A percentile compares a stretch with the other conserved stretches of the same genome.
These are phyloP conservation scores for Collichthys lucidus DNA, from an alignment of 2,113 vertebrate genomes.

Conservation along the genomic window DNA sequence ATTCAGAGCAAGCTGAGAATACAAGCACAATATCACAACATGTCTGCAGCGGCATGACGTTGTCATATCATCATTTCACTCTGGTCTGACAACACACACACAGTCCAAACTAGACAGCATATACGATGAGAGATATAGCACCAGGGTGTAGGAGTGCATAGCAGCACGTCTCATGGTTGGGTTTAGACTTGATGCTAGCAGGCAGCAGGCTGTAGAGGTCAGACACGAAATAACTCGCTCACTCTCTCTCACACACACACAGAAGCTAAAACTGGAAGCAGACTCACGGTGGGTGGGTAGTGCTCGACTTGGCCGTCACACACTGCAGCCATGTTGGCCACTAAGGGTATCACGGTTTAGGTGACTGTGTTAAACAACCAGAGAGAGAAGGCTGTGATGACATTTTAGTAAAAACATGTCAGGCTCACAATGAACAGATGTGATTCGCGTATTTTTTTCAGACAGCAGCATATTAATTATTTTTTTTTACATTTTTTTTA, in stretches of 20 bases:
- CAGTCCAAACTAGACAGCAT: conserved; percentile 84
- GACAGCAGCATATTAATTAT: conserved; percentile 68
- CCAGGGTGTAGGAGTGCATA: conserved; percentile 85
- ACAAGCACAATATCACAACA: conserved; percentile 91
- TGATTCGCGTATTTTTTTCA: conserved; percentile 60
- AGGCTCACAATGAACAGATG: conserved; percentile 39
- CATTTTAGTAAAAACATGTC: conserved; percentile 45
- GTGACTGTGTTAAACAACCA: conserved; percentile 36
- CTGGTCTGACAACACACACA: conserved; percentile 57
- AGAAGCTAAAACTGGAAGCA: conserved; percentile 59
- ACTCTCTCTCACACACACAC: conserved; percentile 18
- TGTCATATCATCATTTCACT: conserved; percentile 63
- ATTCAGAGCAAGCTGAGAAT: conserved; percentile 91
- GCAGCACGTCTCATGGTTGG: conserved; percentile 81
- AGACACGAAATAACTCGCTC: conserved; percentile 28
- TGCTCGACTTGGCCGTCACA: conserved; percentile 39
- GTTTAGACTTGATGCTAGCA: conserved; percentile 83
- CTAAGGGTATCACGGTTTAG: conserved; percentile 13
- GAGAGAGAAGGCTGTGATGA: conserved; percentile 46
- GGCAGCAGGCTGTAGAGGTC: conserved; percentile 87
- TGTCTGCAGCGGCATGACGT: conserved; percentile 86
- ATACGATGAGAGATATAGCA: conserved; percentile 85
- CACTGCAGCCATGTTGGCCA: conserved; percentile 37
- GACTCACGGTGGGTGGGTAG: conserved; percentile 42
- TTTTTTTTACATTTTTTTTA: background rate